Conservation (phyloP, 1,140 invertebrate species). For the Gryon sp. region DNA sequence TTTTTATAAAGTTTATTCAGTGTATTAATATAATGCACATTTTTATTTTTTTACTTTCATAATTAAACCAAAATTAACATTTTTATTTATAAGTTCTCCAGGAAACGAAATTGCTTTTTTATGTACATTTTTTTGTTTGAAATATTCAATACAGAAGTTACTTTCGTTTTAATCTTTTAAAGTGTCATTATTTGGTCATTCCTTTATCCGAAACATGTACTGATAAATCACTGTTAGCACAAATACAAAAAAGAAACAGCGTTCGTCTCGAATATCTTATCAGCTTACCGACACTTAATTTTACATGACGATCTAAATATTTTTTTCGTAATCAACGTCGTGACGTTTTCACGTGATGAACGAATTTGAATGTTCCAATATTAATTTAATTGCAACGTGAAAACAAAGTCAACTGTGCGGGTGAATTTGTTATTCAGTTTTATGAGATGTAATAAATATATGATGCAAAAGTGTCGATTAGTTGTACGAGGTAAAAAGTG, state of each 20-base stretch:
- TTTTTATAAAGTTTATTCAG: too few species aligned
- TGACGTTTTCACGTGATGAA: slow-evolving; percentile 9
- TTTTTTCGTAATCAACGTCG: slow-evolving; percentile 10
- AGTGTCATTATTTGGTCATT: slow-evolving; percentile 41
- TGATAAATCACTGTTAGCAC: slow-evolving; percentile 47
- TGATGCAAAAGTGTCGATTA: slow-evolving; percentile 7
- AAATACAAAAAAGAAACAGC: slow-evolving; percentile 46
- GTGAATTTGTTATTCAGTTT: too few species aligned
- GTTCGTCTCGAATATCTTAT: slow-evolving; percentile 49
- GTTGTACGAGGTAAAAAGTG: too few species aligned
- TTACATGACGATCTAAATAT: slow-evolving; percentile 26
- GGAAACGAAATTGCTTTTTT: too few species aligned
- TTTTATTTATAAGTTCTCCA: too few species aligned
- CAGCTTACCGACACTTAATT: slow-evolving; percentile 49
- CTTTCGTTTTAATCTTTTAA: slow-evolving; percentile 32
- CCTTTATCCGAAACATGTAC: slow-evolving; percentile 40
- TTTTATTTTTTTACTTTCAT: too few species aligned
- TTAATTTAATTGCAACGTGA: too few species aligned
- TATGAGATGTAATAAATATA: neutral
- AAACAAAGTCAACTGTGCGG: too few species aligned
- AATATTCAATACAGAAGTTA: slow-evolving; percentile 23
- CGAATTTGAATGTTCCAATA: too few species aligned
- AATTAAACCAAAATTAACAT: too few species aligned
- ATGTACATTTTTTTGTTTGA: too few species aligned
- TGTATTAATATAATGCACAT: too few species aligned